A percentile compares a stretch with the other conserved stretches of the same genome.
phyloP scores from a whole-genome alignment of 2,113 vertebrate species.

The Nothoprocta perdicaria region DNA sequence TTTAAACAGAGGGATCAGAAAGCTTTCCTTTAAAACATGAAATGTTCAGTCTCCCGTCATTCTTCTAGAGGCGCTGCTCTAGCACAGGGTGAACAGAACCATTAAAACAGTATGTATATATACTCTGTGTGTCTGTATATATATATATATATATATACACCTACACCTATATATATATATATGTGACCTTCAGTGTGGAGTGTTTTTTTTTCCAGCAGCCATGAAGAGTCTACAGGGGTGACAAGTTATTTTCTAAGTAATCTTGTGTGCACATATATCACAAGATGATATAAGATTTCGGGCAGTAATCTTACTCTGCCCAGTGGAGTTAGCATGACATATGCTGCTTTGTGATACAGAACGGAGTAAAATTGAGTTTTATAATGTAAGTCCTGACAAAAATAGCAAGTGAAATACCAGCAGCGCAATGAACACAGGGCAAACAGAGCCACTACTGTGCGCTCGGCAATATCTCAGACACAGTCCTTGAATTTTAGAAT shows the following conservation, averaged over 20 bases:
- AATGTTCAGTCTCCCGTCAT: neutral
- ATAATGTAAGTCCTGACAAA: slow-evolving; percentile 53
- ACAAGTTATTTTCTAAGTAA: slow-evolving; percentile 64
- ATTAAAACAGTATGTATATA: slow-evolving; percentile 6
- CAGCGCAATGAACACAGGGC: neutral
- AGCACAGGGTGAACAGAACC: slow-evolving; percentile 17
- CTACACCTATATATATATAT: neutral
- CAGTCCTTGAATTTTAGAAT: slow-evolving; percentile 62
- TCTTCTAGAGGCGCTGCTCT: neutral
- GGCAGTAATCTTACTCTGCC: slow-evolving; percentile 48
- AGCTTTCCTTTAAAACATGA: neutral
- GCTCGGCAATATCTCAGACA: slow-evolving; percentile 43
- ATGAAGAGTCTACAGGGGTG: slow-evolving; percentile 51
- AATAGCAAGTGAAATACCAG: slow-evolving; percentile 51
- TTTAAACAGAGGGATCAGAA: neutral
- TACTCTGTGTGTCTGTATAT: neutral
- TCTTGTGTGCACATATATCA: slow-evolving; percentile 57
- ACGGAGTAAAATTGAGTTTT: slow-evolving; percentile 53
- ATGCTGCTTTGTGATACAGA: slow-evolving; percentile 64
- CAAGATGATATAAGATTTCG: slow-evolving; percentile 48
- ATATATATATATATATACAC: too few relatives aligned
- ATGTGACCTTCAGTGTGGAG: slow-evolving; percentile 48
- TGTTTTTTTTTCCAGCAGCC: slow-evolving; percentile 28
- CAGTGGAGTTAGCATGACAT: slow-evolving; percentile 54
- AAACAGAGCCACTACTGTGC: slow-evolving; percentile 24